Base-by-base conservation (phyloP, 2,888 invertebrate genomes). In the Ophion costatus region DNA sequence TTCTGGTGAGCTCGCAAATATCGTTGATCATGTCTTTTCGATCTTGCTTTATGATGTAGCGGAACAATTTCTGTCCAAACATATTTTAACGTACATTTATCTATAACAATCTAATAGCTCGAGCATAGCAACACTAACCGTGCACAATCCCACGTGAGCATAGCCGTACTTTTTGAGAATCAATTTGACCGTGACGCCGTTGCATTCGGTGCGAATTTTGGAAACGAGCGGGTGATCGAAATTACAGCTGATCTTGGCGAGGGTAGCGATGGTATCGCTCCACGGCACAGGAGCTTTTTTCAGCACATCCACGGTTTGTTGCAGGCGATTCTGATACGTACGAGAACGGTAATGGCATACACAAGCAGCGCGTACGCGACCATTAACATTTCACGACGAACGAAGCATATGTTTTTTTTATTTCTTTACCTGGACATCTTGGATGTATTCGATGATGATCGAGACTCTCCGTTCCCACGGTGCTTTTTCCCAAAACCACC, bases 161-260 rank as follows among this genome's bases (percentile, higher is more conserved):
- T 94, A 94, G 33, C 93, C 93, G 80, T 94, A 94, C 86, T 94
- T 94, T 70, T 94, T 94, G 61, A 94, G 89, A 64, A 95, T 92
- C 22, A 94, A 88, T 87, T 94, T 94, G 67, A 93, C 92, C 0
- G 94, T 91, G 82, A 95, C 94, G 51, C 92, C 90, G 74, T 93
- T 93, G 59, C 93, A 89, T 82, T 94, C 92, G 24, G 90, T 88
- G 85, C 89, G 91, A 64, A 95, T 94, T 83, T 92, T 88, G 24
- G 88, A 84, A 7, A 93, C 92, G 56, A 94, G 86, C 14, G 91
- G 91, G 89, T 94, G 94, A 56, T 93, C 91, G 14, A 92, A 87
- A 29, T 86, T 88, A 24, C 89, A 89, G 73, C 90, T 91, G 24
- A 82, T 85, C 84, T 94, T 91, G 69, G 92, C 92, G 11, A 94